Evolutionary conservation across 2,888 invertebrate species (phyloP).

Genomic region (Aethes cnicana): DNA sequence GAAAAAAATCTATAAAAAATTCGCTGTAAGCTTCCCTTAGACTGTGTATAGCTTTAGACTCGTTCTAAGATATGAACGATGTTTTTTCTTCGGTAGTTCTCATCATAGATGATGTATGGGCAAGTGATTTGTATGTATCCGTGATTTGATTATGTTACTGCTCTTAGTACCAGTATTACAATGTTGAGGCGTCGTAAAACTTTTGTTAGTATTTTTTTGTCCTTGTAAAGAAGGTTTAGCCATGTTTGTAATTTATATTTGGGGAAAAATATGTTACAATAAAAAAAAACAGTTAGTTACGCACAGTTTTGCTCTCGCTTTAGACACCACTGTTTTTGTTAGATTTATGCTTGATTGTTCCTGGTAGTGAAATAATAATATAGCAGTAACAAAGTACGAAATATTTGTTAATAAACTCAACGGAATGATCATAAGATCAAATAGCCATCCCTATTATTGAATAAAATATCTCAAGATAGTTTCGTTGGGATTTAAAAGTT

Average conservation of each 20-base stretch:
- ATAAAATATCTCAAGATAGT: conserved; percentile 38
- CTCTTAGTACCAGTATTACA: conserved; percentile 75
- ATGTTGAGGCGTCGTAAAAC: conserved; percentile 55
- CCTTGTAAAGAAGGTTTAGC: conserved; percentile 34
- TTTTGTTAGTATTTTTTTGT: conserved; percentile 35
- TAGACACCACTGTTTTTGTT: neutral
- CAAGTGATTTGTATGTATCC: too few species aligned
- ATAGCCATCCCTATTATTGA: conserved; percentile 18
- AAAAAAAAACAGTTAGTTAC: neutral
- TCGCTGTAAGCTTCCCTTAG: conserved; percentile 56
- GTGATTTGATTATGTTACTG: too few species aligned
- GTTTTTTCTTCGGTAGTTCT: conserved; percentile 4
- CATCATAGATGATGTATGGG: too few species aligned
- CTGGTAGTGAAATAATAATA: conserved; percentile 15
- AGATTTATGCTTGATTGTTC: conserved; percentile 14
- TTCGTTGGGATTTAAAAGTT: conserved; percentile 37
- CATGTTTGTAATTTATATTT: conserved; percentile 35
- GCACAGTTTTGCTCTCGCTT: neutral
- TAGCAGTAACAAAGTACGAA: conserved; percentile 5
- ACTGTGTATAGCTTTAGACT: conserved; percentile 57
- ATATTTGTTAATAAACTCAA: conserved; percentile 4
- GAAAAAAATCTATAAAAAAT: conserved; percentile 34
- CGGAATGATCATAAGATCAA: neutral
- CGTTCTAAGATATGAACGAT: conserved; percentile 32
- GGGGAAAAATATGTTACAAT: neutral